Evolutionary conservation across 2,797 vertebrate species (phyloP).

Genomic region (Nannoperca obscura): DNA sequence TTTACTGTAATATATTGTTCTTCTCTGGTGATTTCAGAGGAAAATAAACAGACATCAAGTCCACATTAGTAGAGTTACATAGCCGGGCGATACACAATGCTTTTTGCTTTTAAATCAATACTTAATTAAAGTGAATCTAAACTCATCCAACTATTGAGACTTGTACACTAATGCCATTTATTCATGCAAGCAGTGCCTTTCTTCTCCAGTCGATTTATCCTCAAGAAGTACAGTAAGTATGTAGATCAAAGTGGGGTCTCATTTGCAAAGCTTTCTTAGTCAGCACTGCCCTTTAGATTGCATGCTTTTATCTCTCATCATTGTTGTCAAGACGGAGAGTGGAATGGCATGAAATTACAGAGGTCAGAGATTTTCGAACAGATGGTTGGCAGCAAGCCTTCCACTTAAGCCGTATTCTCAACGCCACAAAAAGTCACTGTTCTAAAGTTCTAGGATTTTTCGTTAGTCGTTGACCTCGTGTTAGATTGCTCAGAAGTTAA

Average conservation of each 20-base stretch:
- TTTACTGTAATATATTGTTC: not conserved
- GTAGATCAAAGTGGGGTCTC: conserved; percentile 32
- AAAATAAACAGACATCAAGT: conserved; percentile 8
- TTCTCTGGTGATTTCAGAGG: not conserved
- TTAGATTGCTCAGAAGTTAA: conserved; percentile 6
- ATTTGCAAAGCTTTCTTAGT: conserved; percentile 36
- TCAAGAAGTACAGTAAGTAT: conserved; percentile 12
- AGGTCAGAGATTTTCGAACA: conserved; percentile 41
- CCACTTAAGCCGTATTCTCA: conserved; percentile 7
- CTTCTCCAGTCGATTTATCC: not conserved
- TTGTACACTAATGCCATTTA: conserved; percentile 1
- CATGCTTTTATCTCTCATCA: conserved; percentile 46
- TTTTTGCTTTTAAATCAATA: conserved; percentile 45
- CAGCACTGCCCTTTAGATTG: conserved; percentile 27
- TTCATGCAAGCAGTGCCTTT: conserved; percentile 11
- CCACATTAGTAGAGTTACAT: not conserved
- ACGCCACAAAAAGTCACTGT: conserved; percentile 35
- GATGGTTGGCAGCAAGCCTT: conserved; percentile 6
- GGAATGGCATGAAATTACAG: conserved; percentile 42
- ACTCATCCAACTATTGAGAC: conserved; percentile 2
- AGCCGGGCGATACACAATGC: not conserved
- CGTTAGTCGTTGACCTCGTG: not conserved
- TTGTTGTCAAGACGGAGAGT: conserved; percentile 34
- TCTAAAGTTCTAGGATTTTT: not conserved
- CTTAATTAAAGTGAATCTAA: conserved; percentile 41